Percentiles rank a stretch among this genome's conserved stretches.
Conservation (phyloP, 2,888 invertebrate species). For the Amblyteles armatorius region DNA sequence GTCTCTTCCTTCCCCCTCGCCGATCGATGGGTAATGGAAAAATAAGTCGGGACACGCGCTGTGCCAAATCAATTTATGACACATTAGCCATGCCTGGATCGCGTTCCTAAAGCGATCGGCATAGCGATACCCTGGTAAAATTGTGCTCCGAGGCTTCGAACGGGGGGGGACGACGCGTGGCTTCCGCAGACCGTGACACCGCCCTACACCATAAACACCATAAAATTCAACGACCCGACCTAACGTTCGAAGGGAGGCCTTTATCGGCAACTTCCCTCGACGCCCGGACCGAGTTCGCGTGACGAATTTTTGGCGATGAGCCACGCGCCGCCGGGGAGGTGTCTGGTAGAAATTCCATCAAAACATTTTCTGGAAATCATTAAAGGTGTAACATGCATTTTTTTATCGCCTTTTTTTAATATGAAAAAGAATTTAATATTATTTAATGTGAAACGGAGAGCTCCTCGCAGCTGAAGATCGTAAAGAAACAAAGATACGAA, state of each 20-base stretch:
- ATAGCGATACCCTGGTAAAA: constrained; percentile 26
- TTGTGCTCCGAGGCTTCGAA: neutral
- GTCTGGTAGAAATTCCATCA: neutral
- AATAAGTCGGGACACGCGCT: constrained; percentile 34
- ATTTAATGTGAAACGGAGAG: neutral
- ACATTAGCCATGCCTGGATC: constrained; percentile 75
- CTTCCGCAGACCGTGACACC: constrained; percentile 53
- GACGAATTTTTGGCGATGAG: constrained; percentile 64
- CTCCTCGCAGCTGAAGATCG: constrained; percentile 44
- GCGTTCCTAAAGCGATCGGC: constrained; percentile 72
- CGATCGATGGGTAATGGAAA: constrained; percentile 21
- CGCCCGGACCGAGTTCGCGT: constrained; percentile 38
- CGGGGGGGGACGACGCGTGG: constrained; percentile 36
- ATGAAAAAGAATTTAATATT: neutral
- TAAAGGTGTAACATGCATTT: neutral
- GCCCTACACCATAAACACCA: constrained; percentile 64
- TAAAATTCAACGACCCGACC: constrained; percentile 63
- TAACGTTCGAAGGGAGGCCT: constrained; percentile 48
- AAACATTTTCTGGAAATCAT: neutral
- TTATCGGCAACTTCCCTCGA: constrained; percentile 9
- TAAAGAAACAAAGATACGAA: constrained; percentile 33
- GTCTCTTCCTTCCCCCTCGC: neutral
- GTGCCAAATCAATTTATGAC: constrained; percentile 74
- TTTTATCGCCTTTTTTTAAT: constrained; percentile 2
- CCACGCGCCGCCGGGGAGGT: constrained; percentile 38